Evolutionary conservation across 2,888 invertebrate genomes (phyloP).

Genomic region (Synergus umbraculus): DNA sequence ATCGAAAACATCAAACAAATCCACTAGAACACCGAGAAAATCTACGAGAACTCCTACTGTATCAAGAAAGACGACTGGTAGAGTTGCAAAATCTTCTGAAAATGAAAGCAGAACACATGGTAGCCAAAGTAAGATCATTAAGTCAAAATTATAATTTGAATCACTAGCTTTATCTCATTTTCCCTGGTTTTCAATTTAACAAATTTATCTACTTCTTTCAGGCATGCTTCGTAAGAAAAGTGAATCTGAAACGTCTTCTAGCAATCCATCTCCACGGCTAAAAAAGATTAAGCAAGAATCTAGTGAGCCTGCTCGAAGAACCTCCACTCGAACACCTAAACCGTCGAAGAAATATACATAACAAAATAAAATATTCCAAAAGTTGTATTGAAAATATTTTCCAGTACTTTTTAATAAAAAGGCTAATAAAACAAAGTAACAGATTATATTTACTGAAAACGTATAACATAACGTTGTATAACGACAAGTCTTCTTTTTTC

Average conservation of each 20-base stretch:
- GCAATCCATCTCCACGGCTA: neutral
- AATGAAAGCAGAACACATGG: neutral
- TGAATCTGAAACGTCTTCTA: slow-evolving; percentile 11
- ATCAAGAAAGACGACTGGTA: slow-evolving; percentile 35
- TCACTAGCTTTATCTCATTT: neutral
- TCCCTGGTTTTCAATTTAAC: neutral
- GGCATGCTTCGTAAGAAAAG: slow-evolving; percentile 1
- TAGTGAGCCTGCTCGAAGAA: slow-evolving; percentile 10
- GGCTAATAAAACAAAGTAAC: slow-evolving; percentile 5
- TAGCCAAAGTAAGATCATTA: neutral
- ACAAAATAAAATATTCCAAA: slow-evolving; percentile 17
- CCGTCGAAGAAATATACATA: neutral
- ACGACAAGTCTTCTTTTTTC: neutral
- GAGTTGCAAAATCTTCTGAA: slow-evolving; percentile 14
- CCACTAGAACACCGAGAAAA: slow-evolving; percentile 35
- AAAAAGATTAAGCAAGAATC: slow-evolving; percentile 32
- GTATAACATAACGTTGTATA: neutral
- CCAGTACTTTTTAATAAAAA: neutral
- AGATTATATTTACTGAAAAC: slow-evolving; percentile 5
- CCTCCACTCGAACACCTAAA: slow-evolving; percentile 2
- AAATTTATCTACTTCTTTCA: neutral
- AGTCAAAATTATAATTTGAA: neutral
- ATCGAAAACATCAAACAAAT: neutral
- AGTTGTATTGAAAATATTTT: neutral
- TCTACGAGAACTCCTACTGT: slow-evolving; percentile 23